These are phyloP conservation scores for Aphis gossypii DNA, from an alignment of 1,140 invertebrate species.

Conservation along the genomic window DNA sequence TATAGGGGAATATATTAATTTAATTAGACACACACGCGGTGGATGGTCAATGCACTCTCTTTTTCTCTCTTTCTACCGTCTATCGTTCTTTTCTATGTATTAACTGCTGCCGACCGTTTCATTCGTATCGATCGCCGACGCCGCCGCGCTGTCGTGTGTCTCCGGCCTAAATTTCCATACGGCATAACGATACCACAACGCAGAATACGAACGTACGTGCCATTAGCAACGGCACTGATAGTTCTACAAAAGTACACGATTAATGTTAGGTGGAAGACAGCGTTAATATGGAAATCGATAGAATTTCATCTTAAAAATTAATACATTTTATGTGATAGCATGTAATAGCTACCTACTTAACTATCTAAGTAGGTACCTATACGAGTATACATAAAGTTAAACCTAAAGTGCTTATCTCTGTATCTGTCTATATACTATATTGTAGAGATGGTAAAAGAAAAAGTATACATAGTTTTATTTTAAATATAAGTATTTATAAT, in stretches of 20 bases:
- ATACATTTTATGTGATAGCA: background rate
- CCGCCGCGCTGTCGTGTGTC: background rate
- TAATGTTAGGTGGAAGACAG: background rate
- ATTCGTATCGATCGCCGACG: conserved; percentile 14
- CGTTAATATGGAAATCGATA: background rate
- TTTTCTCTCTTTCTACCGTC: background rate
- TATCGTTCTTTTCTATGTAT: background rate
- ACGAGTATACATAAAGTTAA: no score
- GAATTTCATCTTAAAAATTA: background rate
- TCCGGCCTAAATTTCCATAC: conserved; percentile 46
- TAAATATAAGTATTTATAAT: no score
- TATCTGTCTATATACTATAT: no score
- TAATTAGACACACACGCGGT: conserved; percentile 53
- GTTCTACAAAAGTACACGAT: background rate
- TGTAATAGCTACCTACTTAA: background rate
- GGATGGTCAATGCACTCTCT: conserved; percentile 53
- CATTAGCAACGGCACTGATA: background rate
- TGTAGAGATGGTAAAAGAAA: no score
- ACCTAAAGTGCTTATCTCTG: background rate
- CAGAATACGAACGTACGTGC: background rate
- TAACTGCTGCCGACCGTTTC: background rate
- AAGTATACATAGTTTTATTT: no score
- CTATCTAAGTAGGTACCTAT: no score
- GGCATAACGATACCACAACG: conserved; percentile 1
- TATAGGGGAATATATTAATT: conserved; percentile 52